Evolutionary conservation across 2,888 invertebrate genomes (phyloP).

Genomic region (Alitta virens): DNA sequence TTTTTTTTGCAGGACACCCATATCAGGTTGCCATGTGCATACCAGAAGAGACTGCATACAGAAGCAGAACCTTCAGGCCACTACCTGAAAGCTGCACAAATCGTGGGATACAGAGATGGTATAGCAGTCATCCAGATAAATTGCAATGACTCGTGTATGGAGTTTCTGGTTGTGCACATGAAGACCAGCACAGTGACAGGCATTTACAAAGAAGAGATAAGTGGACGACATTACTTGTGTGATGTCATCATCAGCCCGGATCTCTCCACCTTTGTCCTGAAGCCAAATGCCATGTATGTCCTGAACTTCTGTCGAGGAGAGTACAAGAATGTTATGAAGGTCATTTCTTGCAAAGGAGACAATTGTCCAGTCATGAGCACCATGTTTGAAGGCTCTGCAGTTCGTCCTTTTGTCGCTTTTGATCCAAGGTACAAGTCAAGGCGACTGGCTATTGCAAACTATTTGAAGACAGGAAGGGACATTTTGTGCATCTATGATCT

Average conservation of each 20-base stretch:
- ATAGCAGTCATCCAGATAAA: conserved; percentile 27
- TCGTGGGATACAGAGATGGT: conserved; percentile 33
- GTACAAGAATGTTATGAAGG: conserved; percentile 30
- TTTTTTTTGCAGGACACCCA: conserved; percentile 25
- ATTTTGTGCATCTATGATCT: conserved; percentile 30
- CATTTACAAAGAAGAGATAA: conserved; percentile 28
- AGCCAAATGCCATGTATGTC: conserved; percentile 35
- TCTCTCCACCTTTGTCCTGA: conserved; percentile 31
- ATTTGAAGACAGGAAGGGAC: conserved; percentile 27
- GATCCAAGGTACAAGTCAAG: conserved; percentile 32
- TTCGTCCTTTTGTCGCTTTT: conserved; percentile 31
- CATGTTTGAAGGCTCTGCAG: conserved; percentile 28
- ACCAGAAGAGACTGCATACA: conserved; percentile 25
- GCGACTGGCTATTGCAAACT: conserved; percentile 32
- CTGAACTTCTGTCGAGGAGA: conserved; percentile 33
- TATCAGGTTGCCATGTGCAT: conserved; percentile 30
- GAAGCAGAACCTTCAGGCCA: conserved; percentile 32
- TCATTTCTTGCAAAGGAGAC: conserved; percentile 30
- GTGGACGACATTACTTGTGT: conserved; percentile 31
- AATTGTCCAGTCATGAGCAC: conserved; percentile 27
- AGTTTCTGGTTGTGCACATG: conserved; percentile 35
- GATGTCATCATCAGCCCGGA: conserved; percentile 36
- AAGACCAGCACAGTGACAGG: conserved; percentile 31
- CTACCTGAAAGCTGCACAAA: conserved; percentile 33
- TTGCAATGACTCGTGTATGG: conserved; percentile 23